A percentile compares a stretch with the other conserved stretches of the same genome.
These are phyloP conservation scores for Apomyelois bistriatella DNA, from an alignment of 2,888 invertebrate genomes.

Conservation along the genomic window DNA sequence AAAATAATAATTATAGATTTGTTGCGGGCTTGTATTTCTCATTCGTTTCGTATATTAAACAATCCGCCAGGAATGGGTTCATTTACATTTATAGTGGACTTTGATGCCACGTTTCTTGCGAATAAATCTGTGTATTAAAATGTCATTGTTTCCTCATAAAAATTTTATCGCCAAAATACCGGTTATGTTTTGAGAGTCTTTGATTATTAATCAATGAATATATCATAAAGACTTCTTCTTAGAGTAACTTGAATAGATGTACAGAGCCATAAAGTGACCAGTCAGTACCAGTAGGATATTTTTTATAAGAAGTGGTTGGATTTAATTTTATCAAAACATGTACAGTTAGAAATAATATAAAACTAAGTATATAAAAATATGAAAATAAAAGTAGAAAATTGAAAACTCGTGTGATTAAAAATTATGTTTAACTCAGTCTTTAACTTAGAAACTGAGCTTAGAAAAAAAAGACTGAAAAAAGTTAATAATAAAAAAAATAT, in stretches of 20 bases:
- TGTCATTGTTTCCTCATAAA: conserved; percentile 21
- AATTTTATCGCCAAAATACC: conserved; percentile 3
- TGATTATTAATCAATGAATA: background rate
- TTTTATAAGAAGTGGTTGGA: no score
- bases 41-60: conserved; percentile 11
- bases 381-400: no score
- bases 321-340: no score
- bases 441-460: no score
- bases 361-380: no score
- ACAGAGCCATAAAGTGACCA: background rate
- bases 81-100: conserved; percentile 37
- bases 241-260: background rate
- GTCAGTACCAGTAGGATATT: no score
- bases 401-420: no score
- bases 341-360: no score
- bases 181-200: background rate
- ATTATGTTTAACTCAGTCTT: no score
- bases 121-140: conserved; percentile 35
- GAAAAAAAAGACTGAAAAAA: no score
- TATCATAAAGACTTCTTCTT: background rate
- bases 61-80: conserved; percentile 29
- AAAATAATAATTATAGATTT: conserved; percentile 17
- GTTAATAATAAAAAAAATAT: no score
- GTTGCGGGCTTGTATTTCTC: conserved; percentile 10
- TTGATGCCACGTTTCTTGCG: conserved; percentile 27